phyloP scores from a whole-genome alignment of 2,113 vertebrate genomes.

The Anhinga rufa region DNA sequence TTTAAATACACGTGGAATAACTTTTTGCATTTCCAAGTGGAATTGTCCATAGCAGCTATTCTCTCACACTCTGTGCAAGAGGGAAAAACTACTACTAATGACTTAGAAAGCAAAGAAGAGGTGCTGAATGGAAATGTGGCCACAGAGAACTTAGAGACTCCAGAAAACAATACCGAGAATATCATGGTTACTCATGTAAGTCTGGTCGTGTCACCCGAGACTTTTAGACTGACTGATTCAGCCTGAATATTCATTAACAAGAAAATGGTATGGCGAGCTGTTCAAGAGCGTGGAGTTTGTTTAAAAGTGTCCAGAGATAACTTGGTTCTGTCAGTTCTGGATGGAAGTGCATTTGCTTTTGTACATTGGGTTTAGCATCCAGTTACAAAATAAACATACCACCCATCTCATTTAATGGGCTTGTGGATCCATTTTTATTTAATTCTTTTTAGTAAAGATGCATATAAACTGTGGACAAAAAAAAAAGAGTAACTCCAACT shows the following conservation, averaged over 20 bases:
- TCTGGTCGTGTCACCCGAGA: not conserved
- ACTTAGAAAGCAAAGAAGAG: slow-evolving; percentile 42
- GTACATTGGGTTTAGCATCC: not conserved
- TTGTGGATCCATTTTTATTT: not conserved
- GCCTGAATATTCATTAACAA: not conserved
- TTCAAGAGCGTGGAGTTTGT: not conserved
- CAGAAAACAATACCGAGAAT: slow-evolving; percentile 59
- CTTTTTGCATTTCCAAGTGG: slow-evolving; percentile 98
- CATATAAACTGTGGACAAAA: not conserved
- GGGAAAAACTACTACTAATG: slow-evolving; percentile 13
- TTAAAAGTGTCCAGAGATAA: no score
- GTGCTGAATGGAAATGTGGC: not conserved
- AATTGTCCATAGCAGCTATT: slow-evolving; percentile 89
- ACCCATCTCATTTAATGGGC: not conserved
- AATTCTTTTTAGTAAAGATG: not conserved
- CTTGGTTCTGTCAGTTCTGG: not conserved
- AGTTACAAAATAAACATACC: not conserved
- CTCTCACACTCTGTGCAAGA: slow-evolving; percentile 81
- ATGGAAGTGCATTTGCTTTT: not conserved
- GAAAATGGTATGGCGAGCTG: rapidly evolving
- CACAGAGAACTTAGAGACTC: not conserved
- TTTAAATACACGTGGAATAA: slow-evolving; percentile 99
- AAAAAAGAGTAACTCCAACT: rapidly evolving
- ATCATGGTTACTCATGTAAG: slow-evolving; percentile 87
- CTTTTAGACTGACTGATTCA: no score